Conservation (phyloP, 2,888 invertebrate genomes). For the Apeira syringaria region DNA sequence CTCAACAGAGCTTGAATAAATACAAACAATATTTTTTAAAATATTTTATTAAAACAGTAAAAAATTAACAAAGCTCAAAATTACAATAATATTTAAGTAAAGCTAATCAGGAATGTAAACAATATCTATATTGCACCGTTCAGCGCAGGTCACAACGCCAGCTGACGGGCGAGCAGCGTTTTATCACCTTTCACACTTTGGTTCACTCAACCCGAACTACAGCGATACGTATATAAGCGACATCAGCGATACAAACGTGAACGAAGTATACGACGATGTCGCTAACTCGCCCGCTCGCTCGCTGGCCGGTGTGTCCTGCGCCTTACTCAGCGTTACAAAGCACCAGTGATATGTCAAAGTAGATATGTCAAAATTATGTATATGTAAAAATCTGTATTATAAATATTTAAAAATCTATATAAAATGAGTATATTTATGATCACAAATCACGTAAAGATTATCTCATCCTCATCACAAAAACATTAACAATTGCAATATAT, state of each 20-base stretch:
- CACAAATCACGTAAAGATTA: conserved; percentile 16
- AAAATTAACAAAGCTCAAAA: conserved; percentile 33
- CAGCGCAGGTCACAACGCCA: no score
- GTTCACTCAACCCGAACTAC: no score
- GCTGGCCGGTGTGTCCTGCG: no score
- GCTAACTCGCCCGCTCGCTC: no score
- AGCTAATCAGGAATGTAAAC: conserved; percentile 28
- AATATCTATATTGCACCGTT: conserved; percentile 25
- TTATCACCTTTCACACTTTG: no score
- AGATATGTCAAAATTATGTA: conserved; percentile 27
- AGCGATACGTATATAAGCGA: no score
- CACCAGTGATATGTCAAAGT: conserved; percentile 37
- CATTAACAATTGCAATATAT: not conserved
- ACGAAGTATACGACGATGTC: no score
- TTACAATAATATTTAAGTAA: conserved; percentile 19
- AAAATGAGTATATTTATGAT: conserved; percentile 4
- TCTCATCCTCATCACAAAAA: no score
- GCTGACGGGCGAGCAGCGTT: no score
- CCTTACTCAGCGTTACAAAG: conserved; percentile 19
- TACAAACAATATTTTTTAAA: no score
- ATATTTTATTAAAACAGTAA: conserved; percentile 31
- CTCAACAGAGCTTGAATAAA: no score
- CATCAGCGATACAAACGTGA: no score
- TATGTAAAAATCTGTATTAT: conserved; percentile 1
- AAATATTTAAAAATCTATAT: not conserved